phyloP scores from a whole-genome alignment of 2,888 invertebrate genomes.

The Mylabris sibirica region DNA sequence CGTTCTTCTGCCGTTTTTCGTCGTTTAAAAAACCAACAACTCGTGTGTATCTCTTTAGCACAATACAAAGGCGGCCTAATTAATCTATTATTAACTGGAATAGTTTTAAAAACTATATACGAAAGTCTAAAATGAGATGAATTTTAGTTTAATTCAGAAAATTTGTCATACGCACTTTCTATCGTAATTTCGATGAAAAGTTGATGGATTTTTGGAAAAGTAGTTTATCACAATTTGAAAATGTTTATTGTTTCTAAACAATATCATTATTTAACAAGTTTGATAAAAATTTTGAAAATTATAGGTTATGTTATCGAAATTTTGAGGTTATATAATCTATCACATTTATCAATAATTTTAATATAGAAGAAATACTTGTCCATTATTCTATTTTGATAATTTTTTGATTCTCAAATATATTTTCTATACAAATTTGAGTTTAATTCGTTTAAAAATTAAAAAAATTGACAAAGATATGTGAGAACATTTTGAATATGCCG shows the following conservation, averaged over 20 bases:
- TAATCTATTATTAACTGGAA: slow-evolving; percentile 19
- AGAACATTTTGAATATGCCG: background rate
- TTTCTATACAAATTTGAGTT: too few relatives aligned
- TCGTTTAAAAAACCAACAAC: slow-evolving; percentile 63
- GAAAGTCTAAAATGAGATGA: slow-evolving; percentile 28
- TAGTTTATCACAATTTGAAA: background rate
- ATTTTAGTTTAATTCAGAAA: background rate
- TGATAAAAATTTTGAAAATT: background rate
- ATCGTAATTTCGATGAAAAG: background rate
- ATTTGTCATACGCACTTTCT: background rate
- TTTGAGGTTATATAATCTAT: slow-evolving; percentile 1
- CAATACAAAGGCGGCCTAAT: background rate
- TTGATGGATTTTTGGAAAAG: background rate
- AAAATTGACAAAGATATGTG: too few relatives aligned
- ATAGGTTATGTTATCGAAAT: slow-evolving; percentile 9
- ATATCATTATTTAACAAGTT: slow-evolving; percentile 5
- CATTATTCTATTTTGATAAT: too few relatives aligned
- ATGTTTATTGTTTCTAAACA: background rate
- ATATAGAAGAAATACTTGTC: too few relatives aligned
- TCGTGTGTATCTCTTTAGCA: slow-evolving; percentile 51
- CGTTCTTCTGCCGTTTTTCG: slow-evolving; percentile 70
- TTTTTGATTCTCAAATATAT: too few relatives aligned
- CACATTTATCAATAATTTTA: background rate
- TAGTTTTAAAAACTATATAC: slow-evolving; percentile 25
- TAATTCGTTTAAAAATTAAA: too few relatives aligned